These are phyloP conservation scores for Falco novaeseelandiae DNA, from an alignment of 2,797 vertebrate species.

Conservation along the genomic window DNA sequence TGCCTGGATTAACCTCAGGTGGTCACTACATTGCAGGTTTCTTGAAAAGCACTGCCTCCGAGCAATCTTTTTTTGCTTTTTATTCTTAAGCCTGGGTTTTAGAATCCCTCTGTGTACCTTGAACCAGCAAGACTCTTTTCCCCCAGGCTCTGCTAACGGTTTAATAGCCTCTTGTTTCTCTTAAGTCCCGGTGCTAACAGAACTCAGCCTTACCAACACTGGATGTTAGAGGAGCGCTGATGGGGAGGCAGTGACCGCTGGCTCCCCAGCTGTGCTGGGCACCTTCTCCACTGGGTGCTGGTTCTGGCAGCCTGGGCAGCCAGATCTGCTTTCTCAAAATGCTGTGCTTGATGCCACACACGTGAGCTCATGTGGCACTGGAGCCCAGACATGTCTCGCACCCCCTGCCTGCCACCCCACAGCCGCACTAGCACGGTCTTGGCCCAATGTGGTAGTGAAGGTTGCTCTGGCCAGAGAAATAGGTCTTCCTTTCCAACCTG, in stretches of 20 bases:
- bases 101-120: constrained; percentile 49
- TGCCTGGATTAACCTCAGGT: constrained; percentile 71
- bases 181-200: not conserved
- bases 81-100: constrained; percentile 45
- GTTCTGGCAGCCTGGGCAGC: not conserved
- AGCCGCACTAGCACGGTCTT: not conserved
- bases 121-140: constrained; percentile 38
- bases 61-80: constrained; percentile 44
- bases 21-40: constrained; percentile 50
- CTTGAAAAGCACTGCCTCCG: constrained; percentile 38
- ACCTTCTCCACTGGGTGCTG: not conserved
- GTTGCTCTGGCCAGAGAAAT: not conserved
- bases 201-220: not conserved
- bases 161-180: constrained; percentile 64
- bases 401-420: fast-evolving
- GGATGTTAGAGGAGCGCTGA: not conserved
- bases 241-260: not conserved
- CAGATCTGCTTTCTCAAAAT: not conserved
- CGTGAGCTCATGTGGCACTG: fast-evolving
- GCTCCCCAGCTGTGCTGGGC: fast-evolving
- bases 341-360: fast-evolving
- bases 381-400: not conserved
- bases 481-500: not conserved
- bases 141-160: constrained; percentile 17
- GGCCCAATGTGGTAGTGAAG: not conserved